Percentiles rank a stretch among this genome's conserved stretches.
Conservation (phyloP, 2,888 invertebrate genomes). For the Eilema griseolum region DNA sequence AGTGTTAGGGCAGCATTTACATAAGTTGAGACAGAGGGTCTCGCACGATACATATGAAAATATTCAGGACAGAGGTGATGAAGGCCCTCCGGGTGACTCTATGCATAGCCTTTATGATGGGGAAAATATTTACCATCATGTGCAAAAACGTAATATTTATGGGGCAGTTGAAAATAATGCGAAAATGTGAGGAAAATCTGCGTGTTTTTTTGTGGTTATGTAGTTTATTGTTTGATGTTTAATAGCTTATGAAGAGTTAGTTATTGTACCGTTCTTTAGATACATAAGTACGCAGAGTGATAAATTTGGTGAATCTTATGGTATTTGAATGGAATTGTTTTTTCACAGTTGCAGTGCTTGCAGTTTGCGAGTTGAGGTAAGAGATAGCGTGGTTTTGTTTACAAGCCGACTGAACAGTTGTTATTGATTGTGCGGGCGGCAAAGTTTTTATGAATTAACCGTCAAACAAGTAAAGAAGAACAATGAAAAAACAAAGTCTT, state of each 20-base stretch:
- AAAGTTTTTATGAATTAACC: slow-evolving; percentile 87
- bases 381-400: slow-evolving; percentile 71
- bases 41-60: slow-evolving; percentile 77
- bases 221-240: slow-evolving; percentile 71
- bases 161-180: slow-evolving; percentile 69
- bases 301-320: slow-evolving; percentile 16
- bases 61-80: slow-evolving; percentile 85
- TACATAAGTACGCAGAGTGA: neutral
- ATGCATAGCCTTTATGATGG: slow-evolving; percentile 80
- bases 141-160: slow-evolving; percentile 80
- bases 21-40: slow-evolving; percentile 86
- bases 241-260: slow-evolving; percentile 65
- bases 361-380: slow-evolving; percentile 23
- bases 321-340: slow-evolving; percentile 19
- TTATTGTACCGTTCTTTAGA: slow-evolving; percentile 44
- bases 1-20: slow-evolving; percentile 85
- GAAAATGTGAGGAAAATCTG: slow-evolving; percentile 59
- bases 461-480: slow-evolving; percentile 88
- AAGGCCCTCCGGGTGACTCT: slow-evolving; percentile 78
- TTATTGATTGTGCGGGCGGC: slow-evolving; percentile 83
- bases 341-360: slow-evolving; percentile 6
- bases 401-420: slow-evolving; percentile 72
- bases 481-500: slow-evolving; percentile 87
- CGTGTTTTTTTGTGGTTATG: slow-evolving; percentile 50
- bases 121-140: slow-evolving; percentile 81